Conservation (phyloP, 2,113 vertebrate species). For the Pagrus major region DNA sequence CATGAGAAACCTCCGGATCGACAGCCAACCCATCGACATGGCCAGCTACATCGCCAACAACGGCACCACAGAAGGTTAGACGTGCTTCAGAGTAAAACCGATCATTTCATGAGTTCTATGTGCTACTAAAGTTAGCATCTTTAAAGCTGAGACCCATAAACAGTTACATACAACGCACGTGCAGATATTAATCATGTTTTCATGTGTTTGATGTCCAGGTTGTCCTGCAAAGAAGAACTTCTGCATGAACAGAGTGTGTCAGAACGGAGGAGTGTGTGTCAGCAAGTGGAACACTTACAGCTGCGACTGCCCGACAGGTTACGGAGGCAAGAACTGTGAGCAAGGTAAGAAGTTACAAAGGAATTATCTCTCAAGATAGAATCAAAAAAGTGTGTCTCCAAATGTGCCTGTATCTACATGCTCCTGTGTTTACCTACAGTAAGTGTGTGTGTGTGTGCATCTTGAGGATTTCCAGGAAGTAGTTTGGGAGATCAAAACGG, state of each 20-base stretch:
- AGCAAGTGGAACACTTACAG: constrained; percentile 93
- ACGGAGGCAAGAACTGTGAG: constrained; percentile 95
- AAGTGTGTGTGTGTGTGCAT: neutral
- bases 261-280: constrained; percentile 91
- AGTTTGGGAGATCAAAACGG: constrained; percentile 36
- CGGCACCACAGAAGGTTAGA: constrained; percentile 91
- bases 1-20: constrained; percentile 94
- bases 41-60: constrained; percentile 96
- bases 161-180: neutral
- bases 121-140: no score
- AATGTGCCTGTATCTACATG: constrained; percentile 16
- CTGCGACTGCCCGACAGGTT: constrained; percentile 89
- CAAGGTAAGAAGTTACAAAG: constrained; percentile 88
- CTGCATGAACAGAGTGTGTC: constrained; percentile 87
- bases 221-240: constrained; percentile 92
- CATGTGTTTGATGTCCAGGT: constrained; percentile 75
- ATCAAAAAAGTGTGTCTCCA: constrained; percentile 12
- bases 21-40: constrained; percentile 92
- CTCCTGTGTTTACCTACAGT: constrained; percentile 7
- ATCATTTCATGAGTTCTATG: no score
- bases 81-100: neutral
- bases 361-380: neutral
- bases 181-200: neutral
- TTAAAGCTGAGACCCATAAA: neutral
- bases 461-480: constrained; percentile 36